A percentile compares a stretch with the other conserved stretches of the same genome.
Conservation (phyloP, 2,113 vertebrate genomes). For the Genyomyrus donnyi region DNA sequence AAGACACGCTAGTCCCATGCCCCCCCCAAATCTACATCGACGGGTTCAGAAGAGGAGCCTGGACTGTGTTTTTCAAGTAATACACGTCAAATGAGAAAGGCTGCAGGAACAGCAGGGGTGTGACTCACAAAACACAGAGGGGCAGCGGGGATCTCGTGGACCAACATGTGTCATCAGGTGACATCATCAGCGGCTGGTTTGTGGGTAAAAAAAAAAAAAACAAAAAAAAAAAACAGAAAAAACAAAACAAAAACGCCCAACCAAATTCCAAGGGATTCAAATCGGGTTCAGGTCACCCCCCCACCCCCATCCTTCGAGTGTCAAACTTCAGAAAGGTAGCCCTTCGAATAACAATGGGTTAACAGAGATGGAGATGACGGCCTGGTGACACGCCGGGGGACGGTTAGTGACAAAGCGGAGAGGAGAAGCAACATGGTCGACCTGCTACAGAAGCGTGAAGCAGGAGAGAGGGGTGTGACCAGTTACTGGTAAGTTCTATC, state of each 20-base stretch:
- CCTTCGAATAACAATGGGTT: slow-evolving; percentile 51
- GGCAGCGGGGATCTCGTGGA: not conserved
- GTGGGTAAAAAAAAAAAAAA: not conserved
- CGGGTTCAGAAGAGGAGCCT: slow-evolving; percentile 40
- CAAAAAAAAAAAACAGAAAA: slow-evolving; percentile 19
- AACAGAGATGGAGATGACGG: slow-evolving; percentile 35
- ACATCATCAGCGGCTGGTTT: not conserved
- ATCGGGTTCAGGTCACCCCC: not conserved
- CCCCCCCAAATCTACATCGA: slow-evolving; percentile 31
- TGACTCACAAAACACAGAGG: slow-evolving; percentile 22
- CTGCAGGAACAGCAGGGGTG: slow-evolving; percentile 27
- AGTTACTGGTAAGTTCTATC: not conserved
- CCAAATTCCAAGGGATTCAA: not conserved
- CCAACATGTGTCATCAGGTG: not conserved
- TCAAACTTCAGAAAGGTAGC: slow-evolving; percentile 46
- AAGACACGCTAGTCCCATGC: slow-evolving; percentile 22
- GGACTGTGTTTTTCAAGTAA: slow-evolving; percentile 56
- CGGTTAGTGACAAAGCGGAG: slow-evolving; percentile 33
- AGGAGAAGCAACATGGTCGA: slow-evolving; percentile 33
- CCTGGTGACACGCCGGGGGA: slow-evolving; percentile 20
- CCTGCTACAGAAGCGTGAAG: slow-evolving; percentile 35
- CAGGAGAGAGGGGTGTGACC: slow-evolving; percentile 23
- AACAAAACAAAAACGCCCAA: slow-evolving; percentile 4
- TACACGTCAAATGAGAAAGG: slow-evolving; percentile 45
- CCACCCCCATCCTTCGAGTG: slow-evolving; percentile 34